phyloP scores from a whole-genome alignment of 1,140 invertebrate genomes.

The Eciton burchellii region DNA sequence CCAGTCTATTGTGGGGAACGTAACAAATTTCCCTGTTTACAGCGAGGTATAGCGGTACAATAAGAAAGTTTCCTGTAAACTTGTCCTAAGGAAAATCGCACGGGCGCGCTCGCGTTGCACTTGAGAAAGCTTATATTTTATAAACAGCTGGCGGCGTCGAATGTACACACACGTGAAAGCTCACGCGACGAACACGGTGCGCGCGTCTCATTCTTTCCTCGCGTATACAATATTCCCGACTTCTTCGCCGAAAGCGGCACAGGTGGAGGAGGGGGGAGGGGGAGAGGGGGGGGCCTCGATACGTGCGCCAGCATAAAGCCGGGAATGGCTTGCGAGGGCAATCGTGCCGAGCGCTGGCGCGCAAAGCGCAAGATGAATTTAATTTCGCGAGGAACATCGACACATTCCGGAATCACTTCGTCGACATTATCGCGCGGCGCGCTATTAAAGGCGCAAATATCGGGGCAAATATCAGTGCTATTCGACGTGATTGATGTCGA shows the following conservation, averaged over 20 bases:
- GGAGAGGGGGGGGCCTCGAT: no score
- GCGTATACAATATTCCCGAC: slow-evolving; percentile 1
- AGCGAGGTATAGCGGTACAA: slow-evolving; percentile 7
- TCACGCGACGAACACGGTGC: neutral
- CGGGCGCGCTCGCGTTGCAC: neutral
- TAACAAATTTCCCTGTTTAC: slow-evolving; percentile 14
- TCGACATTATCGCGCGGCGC: neutral
- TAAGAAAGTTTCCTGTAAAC: slow-evolving; percentile 33
- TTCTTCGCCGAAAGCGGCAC: slow-evolving; percentile 3
- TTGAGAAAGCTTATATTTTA: slow-evolving; percentile 36
- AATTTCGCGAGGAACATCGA: slow-evolving; percentile 21
- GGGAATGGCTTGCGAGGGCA: neutral
- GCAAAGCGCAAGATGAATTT: neutral
- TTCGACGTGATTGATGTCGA: slow-evolving; percentile 18
- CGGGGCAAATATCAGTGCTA: no score
- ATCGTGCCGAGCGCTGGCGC: neutral
- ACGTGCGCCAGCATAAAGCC: neutral
- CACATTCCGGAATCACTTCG: slow-evolving; percentile 19
- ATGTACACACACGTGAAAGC: neutral
- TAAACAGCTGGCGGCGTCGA: neutral
- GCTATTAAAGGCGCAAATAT: neutral
- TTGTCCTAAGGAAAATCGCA: slow-evolving; percentile 10
- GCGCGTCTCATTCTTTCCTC: neutral
- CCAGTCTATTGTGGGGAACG: neutral
- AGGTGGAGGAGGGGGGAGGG: no score